Conservation (phyloP, 2,797 vertebrate genomes). For the Urosaurus nigricauda region DNA sequence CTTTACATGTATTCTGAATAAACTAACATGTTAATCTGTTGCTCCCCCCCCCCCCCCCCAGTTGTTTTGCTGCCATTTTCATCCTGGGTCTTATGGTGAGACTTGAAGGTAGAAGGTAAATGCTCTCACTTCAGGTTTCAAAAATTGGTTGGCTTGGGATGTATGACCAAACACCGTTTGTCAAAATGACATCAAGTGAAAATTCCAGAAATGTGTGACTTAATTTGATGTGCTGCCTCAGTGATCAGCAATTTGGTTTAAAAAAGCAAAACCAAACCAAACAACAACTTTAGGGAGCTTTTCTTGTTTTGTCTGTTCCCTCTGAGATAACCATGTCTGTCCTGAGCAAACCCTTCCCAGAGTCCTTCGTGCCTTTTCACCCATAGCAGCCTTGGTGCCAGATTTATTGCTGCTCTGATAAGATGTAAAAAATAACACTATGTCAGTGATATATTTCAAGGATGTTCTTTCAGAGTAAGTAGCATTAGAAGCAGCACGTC, state of each 20-base stretch:
- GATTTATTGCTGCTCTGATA: constrained; percentile 39
- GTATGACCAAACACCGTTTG: neutral
- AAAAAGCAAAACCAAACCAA: neutral
- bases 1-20: neutral
- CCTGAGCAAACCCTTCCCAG: neutral
- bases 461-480: neutral
- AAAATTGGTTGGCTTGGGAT: neutral
- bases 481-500: neutral
- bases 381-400: constrained; percentile 57
- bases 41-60: neutral
- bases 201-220: too few relatives aligned
- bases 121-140: neutral
- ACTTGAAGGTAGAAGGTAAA: neutral
- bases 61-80: neutral
- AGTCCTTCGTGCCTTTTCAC: constrained; percentile 68
- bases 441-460: constrained; percentile 56
- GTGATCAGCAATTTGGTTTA: neutral
- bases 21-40: neutral
- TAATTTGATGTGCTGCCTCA: neutral
- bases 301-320: neutral
- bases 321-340: constrained; percentile 40
- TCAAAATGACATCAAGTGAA: neutral
- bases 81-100: neutral
- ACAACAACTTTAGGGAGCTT: neutral
- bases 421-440: constrained; percentile 25